Evolutionary conservation across 2,888 invertebrate species (phyloP), one percentile per base, ranked within the genome.

Genomic region (Alentia gelatinosa): DNA sequence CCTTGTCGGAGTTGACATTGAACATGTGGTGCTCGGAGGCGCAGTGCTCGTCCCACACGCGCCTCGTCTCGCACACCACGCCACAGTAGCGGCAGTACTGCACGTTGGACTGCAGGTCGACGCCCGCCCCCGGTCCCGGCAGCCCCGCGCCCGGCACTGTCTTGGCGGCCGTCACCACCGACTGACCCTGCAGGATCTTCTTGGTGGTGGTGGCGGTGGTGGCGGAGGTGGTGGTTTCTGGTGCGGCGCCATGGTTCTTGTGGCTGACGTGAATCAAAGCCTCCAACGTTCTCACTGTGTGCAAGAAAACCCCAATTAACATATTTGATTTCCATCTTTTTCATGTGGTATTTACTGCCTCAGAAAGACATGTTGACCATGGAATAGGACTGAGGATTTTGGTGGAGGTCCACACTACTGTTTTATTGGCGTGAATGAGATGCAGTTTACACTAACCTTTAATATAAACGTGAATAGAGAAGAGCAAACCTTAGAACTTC

Each of bases 31-130:
- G 93, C 83, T 94, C 94, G 0, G 95, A 94, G 30, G 95, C 94
- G 90, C 95, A 94, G 92, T 96, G 96, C 12, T 94, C 94, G 39
- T 95, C 95, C 95, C 95, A 95, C 92, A 95, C 95, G 84, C 94
- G 94, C 91, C 94, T 92, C 75, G 94, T 95, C 92, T 94, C 94
- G 92, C 94, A 95, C 68, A 93, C 93, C 30, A 94, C 91, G 7
- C 91, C 84, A 42, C 93, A 93, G 91, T 92, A 93, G 33, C 83
- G 89, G 91, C 95, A 95, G 93, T 95, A 95, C 88, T 93, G 93
- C 0, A 94, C 91, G 89, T 93, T 94, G 83, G 93, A 74, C 40
- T 74, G 47, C 3, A 90, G 90, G 50, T 75, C 50, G 1, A 83
- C 15, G 40, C 37, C 39, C 19, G 35, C n/a, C 30, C 56, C 35